phyloP scores from a whole-genome alignment of 2,888 invertebrate genomes.

The Malachius bipustulatus region DNA sequence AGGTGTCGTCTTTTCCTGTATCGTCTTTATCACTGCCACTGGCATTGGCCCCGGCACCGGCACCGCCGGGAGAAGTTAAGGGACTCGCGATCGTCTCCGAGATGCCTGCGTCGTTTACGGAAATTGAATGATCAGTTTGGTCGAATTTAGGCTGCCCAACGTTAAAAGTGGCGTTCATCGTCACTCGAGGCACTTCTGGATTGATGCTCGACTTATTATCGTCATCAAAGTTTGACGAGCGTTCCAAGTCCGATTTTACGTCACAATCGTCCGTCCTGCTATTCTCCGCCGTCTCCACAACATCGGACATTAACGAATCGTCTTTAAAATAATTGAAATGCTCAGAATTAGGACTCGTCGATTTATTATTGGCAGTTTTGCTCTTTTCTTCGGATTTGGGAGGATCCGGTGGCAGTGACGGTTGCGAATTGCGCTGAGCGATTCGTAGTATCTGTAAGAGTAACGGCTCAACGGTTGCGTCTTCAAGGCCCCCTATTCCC shows the following conservation, averaged over 20 bases:
- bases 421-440: constrained; percentile 26
- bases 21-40: neutral
- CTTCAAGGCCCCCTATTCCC: constrained; percentile 24
- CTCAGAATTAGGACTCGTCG: too few species aligned
- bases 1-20: constrained; percentile 24
- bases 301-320: neutral
- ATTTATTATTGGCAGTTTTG: neutral
- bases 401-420: too few species aligned
- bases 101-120: too few species aligned
- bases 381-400: neutral
- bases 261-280: constrained; percentile 6
- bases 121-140: too few species aligned
- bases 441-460: constrained; percentile 30
- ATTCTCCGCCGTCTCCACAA: constrained; percentile 11
- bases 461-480: constrained; percentile 26
- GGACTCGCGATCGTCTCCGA: neutral
- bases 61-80: neutral
- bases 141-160: constrained; percentile 18
- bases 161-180: constrained; percentile 22
- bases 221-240: too few species aligned
- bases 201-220: neutral
- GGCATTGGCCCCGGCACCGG: neutral
- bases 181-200: constrained; percentile 9
- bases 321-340: neutral
- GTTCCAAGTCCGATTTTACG: neutral